Evolutionary conservation across 2,113 vertebrate species (phyloP).

Genomic region (Hippoglossus stenolepis): DNA sequence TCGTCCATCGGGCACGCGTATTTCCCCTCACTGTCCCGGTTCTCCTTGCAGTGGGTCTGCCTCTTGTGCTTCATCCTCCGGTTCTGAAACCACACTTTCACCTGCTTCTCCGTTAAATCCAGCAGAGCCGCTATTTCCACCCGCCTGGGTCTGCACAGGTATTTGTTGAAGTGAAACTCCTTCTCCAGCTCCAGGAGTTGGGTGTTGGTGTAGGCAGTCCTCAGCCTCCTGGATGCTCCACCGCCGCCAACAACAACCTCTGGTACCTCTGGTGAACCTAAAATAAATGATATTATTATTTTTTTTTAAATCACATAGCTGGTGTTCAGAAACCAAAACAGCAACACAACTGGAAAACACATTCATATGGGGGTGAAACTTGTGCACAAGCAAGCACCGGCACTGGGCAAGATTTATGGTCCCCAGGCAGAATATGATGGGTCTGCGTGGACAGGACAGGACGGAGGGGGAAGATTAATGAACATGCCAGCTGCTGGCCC

Average conservation of each 20-base stretch:
- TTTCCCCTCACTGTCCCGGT: slow-evolving; percentile 91
- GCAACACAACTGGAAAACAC: slow-evolving; percentile 6
- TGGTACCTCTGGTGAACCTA: slow-evolving; percentile 90
- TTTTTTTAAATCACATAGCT: not conserved
- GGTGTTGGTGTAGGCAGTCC: slow-evolving; percentile 98
- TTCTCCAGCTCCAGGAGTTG: slow-evolving; percentile 99
- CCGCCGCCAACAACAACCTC: slow-evolving; percentile 82
- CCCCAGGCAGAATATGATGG: slow-evolving; percentile 82
- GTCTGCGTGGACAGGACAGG: slow-evolving; percentile 88
- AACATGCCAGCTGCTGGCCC: slow-evolving; percentile 95
- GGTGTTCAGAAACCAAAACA: slow-evolving; percentile 22
- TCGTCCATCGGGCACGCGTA: slow-evolving; percentile 86
- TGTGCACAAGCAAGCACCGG: slow-evolving; percentile 64
- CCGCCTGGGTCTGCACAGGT: slow-evolving; percentile 95
- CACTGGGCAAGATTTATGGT: slow-evolving; percentile 79
- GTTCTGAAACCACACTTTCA: slow-evolving; percentile 99
- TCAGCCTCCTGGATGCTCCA: slow-evolving; percentile 90
- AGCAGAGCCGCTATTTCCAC: slow-evolving; percentile 95
- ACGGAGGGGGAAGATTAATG: slow-evolving; percentile 93
- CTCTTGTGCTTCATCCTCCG: slow-evolving; percentile 98
- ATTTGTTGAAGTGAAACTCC: slow-evolving; percentile 99
- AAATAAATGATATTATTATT: not conserved
- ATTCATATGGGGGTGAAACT: slow-evolving; percentile 54
- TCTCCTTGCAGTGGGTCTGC: slow-evolving; percentile 97
- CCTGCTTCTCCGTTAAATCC: slow-evolving; percentile 97